Evolutionary conservation across 2,797 vertebrate genomes (phyloP).

Genomic region (Trichosurus vulpecula): DNA sequence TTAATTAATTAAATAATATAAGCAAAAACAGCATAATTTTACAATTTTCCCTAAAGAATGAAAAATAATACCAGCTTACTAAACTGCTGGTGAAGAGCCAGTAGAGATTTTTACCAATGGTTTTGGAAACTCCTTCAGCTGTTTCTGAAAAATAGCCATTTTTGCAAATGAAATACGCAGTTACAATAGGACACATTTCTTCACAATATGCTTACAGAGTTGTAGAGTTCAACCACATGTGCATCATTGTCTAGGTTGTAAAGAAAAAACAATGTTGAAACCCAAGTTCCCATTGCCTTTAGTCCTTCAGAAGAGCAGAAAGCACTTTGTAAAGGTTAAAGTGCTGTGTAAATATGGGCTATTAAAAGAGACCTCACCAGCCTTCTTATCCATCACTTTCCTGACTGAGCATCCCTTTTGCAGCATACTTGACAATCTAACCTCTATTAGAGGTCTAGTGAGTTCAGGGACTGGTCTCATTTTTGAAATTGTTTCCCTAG

Average conservation of each 20-base stretch:
- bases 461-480: not conserved
- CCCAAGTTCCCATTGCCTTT: not conserved
- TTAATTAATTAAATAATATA: not conserved
- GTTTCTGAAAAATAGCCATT: constrained; percentile 21
- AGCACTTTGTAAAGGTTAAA: not conserved
- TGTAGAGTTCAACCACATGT: not conserved
- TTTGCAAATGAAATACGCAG: constrained; percentile 30
- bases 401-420: not conserved
- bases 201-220: not conserved
- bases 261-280: constrained; percentile 31
- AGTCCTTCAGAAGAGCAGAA: not conserved
- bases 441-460: not conserved
- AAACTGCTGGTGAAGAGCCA: constrained; percentile 32
- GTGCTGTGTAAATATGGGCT: not conserved
- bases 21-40: constrained; percentile 17
- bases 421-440: not conserved
- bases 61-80: not conserved
- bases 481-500: not conserved
- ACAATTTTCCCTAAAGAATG: constrained; percentile 2
- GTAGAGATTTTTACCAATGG: not conserved
- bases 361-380: not conserved
- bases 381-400: not conserved
- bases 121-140: constrained; percentile 13
- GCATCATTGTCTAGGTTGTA: constrained; percentile 1
- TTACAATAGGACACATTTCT: not conserved